Percentiles rank a stretch among this genome's conserved stretches.
These are phyloP conservation scores for Cottoperca gobio DNA, from an alignment of 2,797 vertebrate genomes.

Conservation along the genomic window DNA sequence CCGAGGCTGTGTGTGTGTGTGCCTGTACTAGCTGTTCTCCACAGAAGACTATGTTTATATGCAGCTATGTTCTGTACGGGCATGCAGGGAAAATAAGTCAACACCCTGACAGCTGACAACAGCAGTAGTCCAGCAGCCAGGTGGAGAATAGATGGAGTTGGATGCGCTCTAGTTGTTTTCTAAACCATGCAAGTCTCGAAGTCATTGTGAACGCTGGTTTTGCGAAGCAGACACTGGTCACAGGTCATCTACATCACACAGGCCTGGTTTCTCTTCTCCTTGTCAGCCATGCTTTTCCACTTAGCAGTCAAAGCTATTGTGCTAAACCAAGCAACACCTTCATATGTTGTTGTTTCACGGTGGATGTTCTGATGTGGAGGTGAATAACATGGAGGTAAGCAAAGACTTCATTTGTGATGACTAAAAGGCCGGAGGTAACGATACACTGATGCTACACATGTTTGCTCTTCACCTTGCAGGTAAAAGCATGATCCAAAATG, in stretches of 20 bases:
- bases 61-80: constrained; percentile 50
- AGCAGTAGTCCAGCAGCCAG: constrained; percentile 41
- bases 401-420: background rate
- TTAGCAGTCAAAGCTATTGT: constrained; percentile 42
- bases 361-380: background rate
- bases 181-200: constrained; percentile 65
- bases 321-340: constrained; percentile 35
- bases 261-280: constrained; percentile 50
- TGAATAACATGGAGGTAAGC: background rate
- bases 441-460: background rate
- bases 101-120: constrained; percentile 60
- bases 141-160: constrained; percentile 35
- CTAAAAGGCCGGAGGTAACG: constrained; percentile 3
- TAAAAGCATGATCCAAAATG: background rate
- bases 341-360: background rate
- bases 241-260: constrained; percentile 69
- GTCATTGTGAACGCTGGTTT: constrained; percentile 57
- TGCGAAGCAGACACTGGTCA: constrained; percentile 57
- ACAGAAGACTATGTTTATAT: constrained; percentile 23
- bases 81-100: constrained; percentile 55
- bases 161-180: constrained; percentile 60
- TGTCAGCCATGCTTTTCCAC: constrained; percentile 49
- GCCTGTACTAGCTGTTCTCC: constrained; percentile 4
- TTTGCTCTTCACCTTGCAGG: background rate
- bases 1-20: background rate